Conservation (phyloP, 1,140 invertebrate species). For the Aethina tumida region DNA sequence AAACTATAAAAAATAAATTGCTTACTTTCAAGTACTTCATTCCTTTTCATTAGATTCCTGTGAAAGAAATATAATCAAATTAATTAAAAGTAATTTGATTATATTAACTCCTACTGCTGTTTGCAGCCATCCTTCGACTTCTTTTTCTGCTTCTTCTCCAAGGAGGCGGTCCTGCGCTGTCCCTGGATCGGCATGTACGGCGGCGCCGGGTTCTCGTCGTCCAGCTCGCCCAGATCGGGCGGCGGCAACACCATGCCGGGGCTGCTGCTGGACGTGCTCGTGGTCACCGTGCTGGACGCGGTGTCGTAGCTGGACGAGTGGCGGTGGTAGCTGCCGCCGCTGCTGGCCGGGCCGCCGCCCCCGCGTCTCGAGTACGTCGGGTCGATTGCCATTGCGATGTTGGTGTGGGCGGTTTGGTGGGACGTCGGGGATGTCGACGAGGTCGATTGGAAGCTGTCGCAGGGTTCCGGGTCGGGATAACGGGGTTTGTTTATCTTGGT, state of each 20-base stretch:
- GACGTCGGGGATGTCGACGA: slow-evolving; percentile 19
- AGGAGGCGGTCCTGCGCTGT: slow-evolving; percentile 49
- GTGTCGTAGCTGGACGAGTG: slow-evolving; percentile 31
- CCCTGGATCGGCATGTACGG: slow-evolving; percentile 75
- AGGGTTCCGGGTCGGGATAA: slow-evolving; percentile 27
- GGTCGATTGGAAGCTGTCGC: slow-evolving; percentile 12
- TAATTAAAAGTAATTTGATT: slow-evolving; percentile 7
- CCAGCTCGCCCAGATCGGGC: slow-evolving; percentile 30
- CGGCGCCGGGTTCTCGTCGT: slow-evolving; percentile 47
- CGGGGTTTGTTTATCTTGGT: slow-evolving; percentile 28
- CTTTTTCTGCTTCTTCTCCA: slow-evolving; percentile 43
- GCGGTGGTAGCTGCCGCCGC: too few species aligned
- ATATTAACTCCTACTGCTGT: slow-evolving; percentile 26
- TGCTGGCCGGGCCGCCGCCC: slow-evolving; percentile 31
- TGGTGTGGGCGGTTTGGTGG: slow-evolving; percentile 32
- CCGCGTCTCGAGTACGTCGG: slow-evolving; percentile 41
- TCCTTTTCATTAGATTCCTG: too few species aligned
- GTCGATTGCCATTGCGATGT: slow-evolving; percentile 51
- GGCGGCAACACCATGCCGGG: slow-evolving; percentile 29
- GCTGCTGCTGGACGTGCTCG: slow-evolving; percentile 32
- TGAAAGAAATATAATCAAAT: too few species aligned
- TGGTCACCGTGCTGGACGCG: slow-evolving; percentile 29
- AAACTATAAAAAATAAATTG: too few species aligned
- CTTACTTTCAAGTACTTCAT: too few species aligned
- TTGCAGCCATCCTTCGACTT: slow-evolving; percentile 33